Evolutionary conservation across 2,888 invertebrate species (phyloP).

Genomic region (Colostygia pectinataria): DNA sequence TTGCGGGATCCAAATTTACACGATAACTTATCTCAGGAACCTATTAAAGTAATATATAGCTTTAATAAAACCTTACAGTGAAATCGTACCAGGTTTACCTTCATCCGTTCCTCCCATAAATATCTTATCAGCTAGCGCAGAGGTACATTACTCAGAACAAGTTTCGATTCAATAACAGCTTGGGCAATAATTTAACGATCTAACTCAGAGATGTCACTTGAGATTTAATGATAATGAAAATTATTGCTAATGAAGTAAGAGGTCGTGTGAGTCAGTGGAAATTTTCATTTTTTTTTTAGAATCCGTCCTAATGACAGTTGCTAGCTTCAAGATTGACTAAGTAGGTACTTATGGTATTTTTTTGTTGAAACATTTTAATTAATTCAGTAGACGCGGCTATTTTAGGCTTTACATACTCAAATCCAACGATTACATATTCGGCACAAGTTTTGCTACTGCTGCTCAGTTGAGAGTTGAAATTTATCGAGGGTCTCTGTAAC

Average conservation of each 20-base stretch:
- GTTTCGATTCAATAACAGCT: constrained; percentile 14
- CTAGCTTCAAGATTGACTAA: no score
- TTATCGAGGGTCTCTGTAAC: no score
- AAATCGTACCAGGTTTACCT: constrained; percentile 15
- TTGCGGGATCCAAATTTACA: neutral
- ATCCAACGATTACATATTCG: no score
- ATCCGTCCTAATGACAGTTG: no score
- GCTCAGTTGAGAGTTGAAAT: no score
- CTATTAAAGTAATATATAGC: constrained; percentile 4
- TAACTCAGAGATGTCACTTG: neutral
- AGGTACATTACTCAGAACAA: constrained; percentile 13
- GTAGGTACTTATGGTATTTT: no score
- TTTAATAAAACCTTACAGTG: constrained; percentile 6
- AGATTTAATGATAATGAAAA: neutral
- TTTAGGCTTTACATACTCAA: no score
- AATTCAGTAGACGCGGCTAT: no score
- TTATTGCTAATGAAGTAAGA: no score
- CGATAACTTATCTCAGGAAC: neutral
- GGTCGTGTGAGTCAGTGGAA: neutral
- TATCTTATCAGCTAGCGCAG: constrained; percentile 20
- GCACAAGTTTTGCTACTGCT: no score
- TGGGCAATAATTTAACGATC: neutral
- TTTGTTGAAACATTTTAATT: no score
- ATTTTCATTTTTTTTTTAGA: no score
- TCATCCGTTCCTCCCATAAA: constrained; percentile 12